Percentiles rank a stretch among this genome's conserved stretches.
Evolutionary conservation across 2,888 invertebrate species (phyloP).

Genomic region (Teleogryllus oceanicus): DNA sequence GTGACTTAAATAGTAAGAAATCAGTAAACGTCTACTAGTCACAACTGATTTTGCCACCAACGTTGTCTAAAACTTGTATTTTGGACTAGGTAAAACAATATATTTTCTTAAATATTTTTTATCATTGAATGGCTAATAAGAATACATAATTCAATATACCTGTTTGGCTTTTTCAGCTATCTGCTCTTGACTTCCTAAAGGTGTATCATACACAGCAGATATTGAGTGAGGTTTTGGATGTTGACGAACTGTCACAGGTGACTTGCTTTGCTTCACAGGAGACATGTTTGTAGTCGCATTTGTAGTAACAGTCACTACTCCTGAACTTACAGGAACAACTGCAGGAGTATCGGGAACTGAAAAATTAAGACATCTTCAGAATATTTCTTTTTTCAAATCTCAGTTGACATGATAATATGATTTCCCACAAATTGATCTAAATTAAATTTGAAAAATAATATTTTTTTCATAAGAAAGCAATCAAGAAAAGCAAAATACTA

Average conservation of each 20-base stretch:
- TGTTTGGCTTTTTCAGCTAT: constrained; percentile 83
- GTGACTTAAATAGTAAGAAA: too few species aligned
- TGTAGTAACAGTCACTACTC: neutral
- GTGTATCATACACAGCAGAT: constrained; percentile 38
- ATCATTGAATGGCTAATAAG: neutral
- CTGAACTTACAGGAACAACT: neutral
- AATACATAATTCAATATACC: constrained; percentile 45
- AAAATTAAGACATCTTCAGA: neutral
- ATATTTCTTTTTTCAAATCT: too few species aligned
- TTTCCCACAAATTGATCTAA: too few species aligned
- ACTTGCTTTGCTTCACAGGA: constrained; percentile 41
- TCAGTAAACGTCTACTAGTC: too few species aligned
- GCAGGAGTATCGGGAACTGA: neutral
- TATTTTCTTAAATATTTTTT: too few species aligned
- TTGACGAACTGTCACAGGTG: constrained; percentile 32
- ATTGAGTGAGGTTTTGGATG: constrained; percentile 37
- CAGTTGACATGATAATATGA: too few species aligned
- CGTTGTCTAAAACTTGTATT: too few species aligned
- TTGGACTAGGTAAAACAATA: too few species aligned
- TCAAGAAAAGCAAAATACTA: too few species aligned
- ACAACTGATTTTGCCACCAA: too few species aligned
- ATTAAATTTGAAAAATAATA: too few species aligned
- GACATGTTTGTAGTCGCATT: constrained; percentile 46
- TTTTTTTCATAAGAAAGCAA: too few species aligned
- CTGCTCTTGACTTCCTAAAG: constrained; percentile 62